These are phyloP conservation scores for Falco novaeseelandiae DNA, from an alignment of 2,797 vertebrate genomes.

Conservation along the genomic window DNA sequence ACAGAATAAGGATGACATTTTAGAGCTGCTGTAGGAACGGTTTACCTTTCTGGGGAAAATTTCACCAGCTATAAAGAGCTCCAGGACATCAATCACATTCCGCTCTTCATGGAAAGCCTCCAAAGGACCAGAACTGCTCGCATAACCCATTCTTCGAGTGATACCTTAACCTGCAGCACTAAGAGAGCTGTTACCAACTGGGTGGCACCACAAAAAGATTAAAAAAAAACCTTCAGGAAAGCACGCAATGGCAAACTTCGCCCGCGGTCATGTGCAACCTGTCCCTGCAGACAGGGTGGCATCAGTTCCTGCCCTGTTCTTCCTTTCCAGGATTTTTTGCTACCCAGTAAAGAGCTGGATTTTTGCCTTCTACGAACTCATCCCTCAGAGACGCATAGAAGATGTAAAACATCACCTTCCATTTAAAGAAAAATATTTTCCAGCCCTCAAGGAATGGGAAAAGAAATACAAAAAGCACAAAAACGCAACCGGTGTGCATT, in stretches of 20 bases:
- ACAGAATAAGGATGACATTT: neutral
- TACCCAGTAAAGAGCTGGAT: neutral
- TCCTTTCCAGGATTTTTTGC: neutral
- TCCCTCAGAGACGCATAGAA: neutral
- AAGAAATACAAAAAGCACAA: neutral
- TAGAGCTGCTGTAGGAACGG: fast-evolving
- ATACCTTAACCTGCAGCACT: neutral
- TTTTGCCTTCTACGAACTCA: neutral
- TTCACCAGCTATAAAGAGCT: neutral
- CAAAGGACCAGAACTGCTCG: neutral
- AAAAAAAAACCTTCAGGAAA: neutral
- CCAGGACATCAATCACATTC: neutral
- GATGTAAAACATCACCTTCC: neutral
- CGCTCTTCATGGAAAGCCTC: neutral
- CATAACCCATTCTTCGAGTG: neutral
- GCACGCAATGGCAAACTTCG: neutral
- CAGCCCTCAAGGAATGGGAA: neutral
- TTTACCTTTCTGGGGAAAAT: neutral
- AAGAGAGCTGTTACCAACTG: neutral
- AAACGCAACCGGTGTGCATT: fast-evolving
- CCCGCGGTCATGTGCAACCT: neutral
- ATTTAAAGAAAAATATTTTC: neutral
- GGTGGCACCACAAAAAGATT: neutral
- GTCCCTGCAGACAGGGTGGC: neutral
- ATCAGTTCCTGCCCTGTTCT: neutral